Conservation (phyloP, 2,113 vertebrate genomes). For the Rhinopomastus cyanomelas region DNA sequence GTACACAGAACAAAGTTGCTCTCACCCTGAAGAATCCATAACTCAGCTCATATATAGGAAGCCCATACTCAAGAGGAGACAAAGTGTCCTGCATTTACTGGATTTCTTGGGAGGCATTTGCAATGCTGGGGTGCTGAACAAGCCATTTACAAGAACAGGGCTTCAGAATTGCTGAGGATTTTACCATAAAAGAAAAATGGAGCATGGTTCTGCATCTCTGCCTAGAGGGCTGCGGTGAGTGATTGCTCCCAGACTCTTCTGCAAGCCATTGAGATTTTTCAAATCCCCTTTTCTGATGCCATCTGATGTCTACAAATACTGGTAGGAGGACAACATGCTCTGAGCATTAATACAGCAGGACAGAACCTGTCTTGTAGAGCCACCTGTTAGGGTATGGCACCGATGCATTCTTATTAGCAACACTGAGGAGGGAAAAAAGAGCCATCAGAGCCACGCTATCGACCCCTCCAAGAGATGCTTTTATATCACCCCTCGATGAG, state of each 20-base stretch:
- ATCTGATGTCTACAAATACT: not conserved
- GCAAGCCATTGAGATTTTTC: not conserved
- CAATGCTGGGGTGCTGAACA: not conserved
- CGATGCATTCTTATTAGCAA: not conserved
- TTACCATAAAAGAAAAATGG: rapidly evolving
- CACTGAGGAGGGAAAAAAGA: not conserved
- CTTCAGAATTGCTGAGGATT: not conserved
- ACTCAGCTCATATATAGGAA: not conserved
- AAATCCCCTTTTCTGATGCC: not conserved
- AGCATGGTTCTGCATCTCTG: not conserved
- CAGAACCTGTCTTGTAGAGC: not conserved
- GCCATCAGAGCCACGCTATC: not conserved
- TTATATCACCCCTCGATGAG: not conserved
- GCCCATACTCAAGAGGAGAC: not conserved
- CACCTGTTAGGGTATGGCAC: not conserved
- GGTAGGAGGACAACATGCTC: not conserved
- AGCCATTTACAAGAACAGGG: not conserved
- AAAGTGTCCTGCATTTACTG: not conserved
- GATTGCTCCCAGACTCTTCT: not conserved
- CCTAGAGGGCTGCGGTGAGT: not conserved
- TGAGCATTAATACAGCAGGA: not conserved
- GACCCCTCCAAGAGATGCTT: not conserved
- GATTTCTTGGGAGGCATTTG: not conserved
- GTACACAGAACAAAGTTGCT: not conserved
- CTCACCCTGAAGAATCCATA: not conserved